Evolutionary conservation across 2,888 invertebrate species (phyloP), one percentile per base, ranked within the genome.

Genomic region (Acleris emargana): DNA sequence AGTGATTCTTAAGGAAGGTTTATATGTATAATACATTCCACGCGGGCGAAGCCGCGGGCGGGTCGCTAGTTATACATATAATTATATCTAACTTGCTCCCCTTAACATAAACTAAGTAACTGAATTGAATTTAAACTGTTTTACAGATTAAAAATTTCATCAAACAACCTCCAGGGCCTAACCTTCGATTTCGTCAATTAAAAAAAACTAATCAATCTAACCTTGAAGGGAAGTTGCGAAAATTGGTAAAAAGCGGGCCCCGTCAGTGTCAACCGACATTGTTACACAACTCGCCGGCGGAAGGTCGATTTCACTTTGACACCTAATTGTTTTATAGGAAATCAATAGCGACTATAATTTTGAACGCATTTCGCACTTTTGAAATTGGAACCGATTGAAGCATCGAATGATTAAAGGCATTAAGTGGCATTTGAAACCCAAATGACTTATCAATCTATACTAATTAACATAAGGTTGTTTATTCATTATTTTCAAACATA

Each of bases 301-400:
- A 87, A 88, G 89, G 89, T 78, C 86, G 77, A 85, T 89, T 88
- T 89, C 89, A 78, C 88, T 85, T 74, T 71, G 69, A 70, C 72
- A 75, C 73, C 72, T 78, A 74, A 77, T 76, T 77, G 67, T 69
- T 73, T 68, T 58, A 67, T 58, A 62, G 59, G 58, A 67, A 67
- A 63, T 59, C 64, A 38, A 57, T 55, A 38, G 42, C 45, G 51
- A 57, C 63, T 45, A 51, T 53, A 20, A 67, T 51, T 54, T 62
- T 58, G 50, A 62, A 58, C 58, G 49, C 32, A 47, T 57, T 57
- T 45, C 17, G 43, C n/a, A 43, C 43, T 43, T 43, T 43, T n/a
- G 17, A 45, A n/a, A 17, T 45, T 45, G 45, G n/a, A 45, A 45
- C 17, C 4, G n/a, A 45, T 45, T 45, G n/a, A 45, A 45, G 17